Evolutionary conservation across 2,113 vertebrate species (phyloP).

Genomic region (Vulpes vulpes): DNA sequence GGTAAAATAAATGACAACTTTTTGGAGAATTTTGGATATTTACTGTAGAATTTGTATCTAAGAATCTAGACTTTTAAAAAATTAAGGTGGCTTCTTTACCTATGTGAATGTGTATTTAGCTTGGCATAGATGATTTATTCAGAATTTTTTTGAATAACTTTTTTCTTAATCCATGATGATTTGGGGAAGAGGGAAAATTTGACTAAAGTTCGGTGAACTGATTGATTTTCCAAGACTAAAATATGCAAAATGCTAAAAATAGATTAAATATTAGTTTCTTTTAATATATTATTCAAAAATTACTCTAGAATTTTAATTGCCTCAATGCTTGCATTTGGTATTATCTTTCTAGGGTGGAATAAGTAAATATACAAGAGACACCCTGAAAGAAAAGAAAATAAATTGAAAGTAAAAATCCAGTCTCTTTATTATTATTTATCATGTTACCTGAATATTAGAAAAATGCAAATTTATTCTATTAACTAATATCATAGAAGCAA

Average conservation of each 20-base stretch:
- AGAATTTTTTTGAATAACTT: neutral
- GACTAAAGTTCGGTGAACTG: neutral
- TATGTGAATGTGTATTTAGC: neutral
- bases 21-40: neutral
- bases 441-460: neutral
- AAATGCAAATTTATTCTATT: constrained; percentile 5
- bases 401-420: neutral
- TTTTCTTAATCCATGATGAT: neutral
- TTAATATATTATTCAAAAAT: neutral
- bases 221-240: neutral
- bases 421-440: neutral
- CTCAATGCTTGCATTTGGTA: neutral
- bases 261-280: neutral
- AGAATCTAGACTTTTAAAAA: neutral
- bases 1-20: constrained; percentile 84
- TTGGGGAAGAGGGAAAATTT: neutral
- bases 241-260: neutral
- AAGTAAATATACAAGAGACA: neutral
- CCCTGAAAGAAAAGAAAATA: neutral
- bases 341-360: neutral
- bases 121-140: neutral
- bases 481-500: neutral
- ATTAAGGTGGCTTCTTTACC: neutral
- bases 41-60: neutral
- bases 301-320: neutral